phyloP scores from a whole-genome alignment of 37 sponge, comb jelly and placozoan genomes.

The Halichondria panicea region DNA sequence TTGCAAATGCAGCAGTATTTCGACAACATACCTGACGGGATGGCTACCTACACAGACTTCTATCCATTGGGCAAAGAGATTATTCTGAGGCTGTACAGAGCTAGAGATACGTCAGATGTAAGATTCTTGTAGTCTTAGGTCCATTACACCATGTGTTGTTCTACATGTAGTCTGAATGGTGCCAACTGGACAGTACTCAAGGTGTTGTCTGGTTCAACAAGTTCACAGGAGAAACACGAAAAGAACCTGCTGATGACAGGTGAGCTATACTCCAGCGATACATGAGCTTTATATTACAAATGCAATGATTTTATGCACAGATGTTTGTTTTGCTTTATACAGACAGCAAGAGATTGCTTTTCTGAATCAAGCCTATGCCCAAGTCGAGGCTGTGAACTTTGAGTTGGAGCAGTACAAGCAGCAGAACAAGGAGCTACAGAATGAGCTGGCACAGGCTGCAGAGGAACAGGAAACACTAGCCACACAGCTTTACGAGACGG shows the following conservation, averaged over 20 bases:
- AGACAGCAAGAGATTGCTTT: constrained; percentile 76
- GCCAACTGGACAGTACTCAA: constrained; percentile 59
- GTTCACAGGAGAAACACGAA: constrained; percentile 69
- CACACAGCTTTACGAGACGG: constrained; percentile 75
- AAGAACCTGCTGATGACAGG: constrained; percentile 33
- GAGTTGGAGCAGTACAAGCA: constrained; percentile 68
- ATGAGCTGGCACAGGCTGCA: constrained; percentile 56
- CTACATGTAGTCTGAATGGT: constrained; percentile 77
- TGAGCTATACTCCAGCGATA: neutral
- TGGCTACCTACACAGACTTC: constrained; percentile 73
- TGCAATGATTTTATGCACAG: neutral
- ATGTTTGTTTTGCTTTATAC: neutral
- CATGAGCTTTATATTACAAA: neutral
- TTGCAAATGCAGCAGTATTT: constrained; percentile 42
- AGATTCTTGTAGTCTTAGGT: neutral
- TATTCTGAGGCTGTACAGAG: constrained; percentile 76
- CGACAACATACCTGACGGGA: constrained; percentile 44
- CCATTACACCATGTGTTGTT: neutral
- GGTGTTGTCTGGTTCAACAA: constrained; percentile 90
- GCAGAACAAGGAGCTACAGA: constrained; percentile 54
- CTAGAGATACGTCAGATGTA: constrained; percentile 73
- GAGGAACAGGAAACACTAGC: constrained; percentile 78
- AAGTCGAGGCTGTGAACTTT: constrained; percentile 42
- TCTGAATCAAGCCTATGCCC: constrained; percentile 55
- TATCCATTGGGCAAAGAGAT: constrained; percentile 75